phyloP scores from a whole-genome alignment of 2,113 vertebrate genomes.

The Eurypyga helias region DNA sequence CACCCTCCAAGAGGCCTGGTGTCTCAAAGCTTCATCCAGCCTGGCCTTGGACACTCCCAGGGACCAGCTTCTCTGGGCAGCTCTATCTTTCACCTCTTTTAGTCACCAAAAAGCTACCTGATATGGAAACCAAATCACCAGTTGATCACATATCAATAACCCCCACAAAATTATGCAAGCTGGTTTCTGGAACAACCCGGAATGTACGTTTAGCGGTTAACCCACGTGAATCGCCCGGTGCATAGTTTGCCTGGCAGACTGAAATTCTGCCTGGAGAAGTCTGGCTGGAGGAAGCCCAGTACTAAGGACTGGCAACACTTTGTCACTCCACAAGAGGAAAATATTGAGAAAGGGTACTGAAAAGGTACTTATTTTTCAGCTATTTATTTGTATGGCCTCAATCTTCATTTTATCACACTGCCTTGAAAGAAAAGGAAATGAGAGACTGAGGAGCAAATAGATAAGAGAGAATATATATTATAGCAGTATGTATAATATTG shows the following conservation, averaged over 20 bases:
- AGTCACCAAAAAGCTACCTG: neutral
- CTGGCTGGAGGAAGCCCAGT: neutral
- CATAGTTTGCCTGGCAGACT: neutral
- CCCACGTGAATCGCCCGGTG: no score
- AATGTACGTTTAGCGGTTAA: neutral
- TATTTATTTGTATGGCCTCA: neutral
- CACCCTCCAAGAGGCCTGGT: no score
- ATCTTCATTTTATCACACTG: neutral
- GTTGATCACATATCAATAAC: neutral
- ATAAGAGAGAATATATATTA: neutral
- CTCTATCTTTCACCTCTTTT: neutral
- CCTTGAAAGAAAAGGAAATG: neutral
- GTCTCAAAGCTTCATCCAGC: no score
- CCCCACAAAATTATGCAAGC: neutral
- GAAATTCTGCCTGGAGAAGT: no score
- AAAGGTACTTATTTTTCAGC: neutral
- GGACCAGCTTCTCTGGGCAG: no score
- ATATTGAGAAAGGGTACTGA: accelerated
- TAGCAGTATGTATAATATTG: neutral
- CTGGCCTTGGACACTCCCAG: no score
- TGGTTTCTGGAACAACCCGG: neutral
- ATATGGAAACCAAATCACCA: neutral
- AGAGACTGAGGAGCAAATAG: neutral
- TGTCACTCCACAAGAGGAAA: neutral
- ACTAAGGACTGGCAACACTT: neutral